Base-by-base conservation (phyloP, 2,888 invertebrate species). In the Melangyna quadrimaculata region DNA sequence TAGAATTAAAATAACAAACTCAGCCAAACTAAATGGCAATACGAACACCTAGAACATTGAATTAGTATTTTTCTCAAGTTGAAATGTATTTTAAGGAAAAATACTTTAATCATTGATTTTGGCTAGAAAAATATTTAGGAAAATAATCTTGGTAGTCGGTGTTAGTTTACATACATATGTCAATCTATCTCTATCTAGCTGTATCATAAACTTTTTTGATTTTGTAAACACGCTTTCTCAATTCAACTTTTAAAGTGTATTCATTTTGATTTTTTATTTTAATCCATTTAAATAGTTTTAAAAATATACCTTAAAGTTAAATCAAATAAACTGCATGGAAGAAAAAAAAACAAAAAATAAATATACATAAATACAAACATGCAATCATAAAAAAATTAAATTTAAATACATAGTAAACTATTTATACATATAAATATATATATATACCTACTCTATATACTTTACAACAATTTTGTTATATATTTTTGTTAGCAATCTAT, bases 401-500 rank as follows among this genome's bases (percentile, higher is more conserved):
- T 55, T 37, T 29, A 59, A 67, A 51, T 27, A 51, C 57, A 81
- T 19, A 83, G n/a, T 27, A 53, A 79, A 78, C 73, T 78, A 40
- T 78, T 74, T 75, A 29, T 43, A 73, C 74, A 74, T 74, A 55
- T 40, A 53, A 40, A 51, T 51, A 51, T 24, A 24, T 48, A 59
- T 70, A 55, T 48, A 73, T 51, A 51, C 48, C 10, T 48, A n/a
- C n/a, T n/a, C n/a, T n/a, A 48, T 12, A 53, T 61, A 70, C 67
- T 37, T 59, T 37, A 70, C 59, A 78, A 69, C 40, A 69, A 40
- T 53, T 73, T 79, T 65, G 29, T 80, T 59, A 70, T 14, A 53
- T 43, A 43, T 43, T 75, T 71, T 59, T 67, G 40, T 65, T 84
- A 83, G 83, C 70, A 29, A 73, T 29, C n/a, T 86, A 73, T 88